phyloP scores from a whole-genome alignment of 1,140 invertebrate species.

The Drosophila guanche region DNA sequence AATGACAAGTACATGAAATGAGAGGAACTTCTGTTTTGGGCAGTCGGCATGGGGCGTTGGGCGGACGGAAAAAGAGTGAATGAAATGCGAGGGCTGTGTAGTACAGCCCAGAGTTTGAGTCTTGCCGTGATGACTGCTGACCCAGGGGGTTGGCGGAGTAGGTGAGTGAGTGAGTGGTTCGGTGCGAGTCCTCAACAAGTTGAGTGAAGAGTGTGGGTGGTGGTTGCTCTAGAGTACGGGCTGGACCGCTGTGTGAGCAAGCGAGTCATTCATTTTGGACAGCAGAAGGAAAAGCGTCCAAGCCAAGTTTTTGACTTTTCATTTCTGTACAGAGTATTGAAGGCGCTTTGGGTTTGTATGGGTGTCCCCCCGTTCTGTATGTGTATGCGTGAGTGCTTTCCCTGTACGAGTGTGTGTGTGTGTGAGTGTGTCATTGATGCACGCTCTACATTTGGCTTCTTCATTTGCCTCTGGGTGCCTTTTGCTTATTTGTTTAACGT shows the following conservation, averaged over 20 bases:
- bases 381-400: slow-evolving; percentile 7
- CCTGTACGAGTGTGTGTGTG: slow-evolving; percentile 1
- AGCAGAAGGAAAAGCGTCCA: slow-evolving; percentile 17
- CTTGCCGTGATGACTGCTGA: slow-evolving; percentile 50
- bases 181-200: slow-evolving; percentile 59
- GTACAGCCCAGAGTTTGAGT: slow-evolving; percentile 38
- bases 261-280: slow-evolving; percentile 61
- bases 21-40: slow-evolving; percentile 62
- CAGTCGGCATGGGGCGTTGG: slow-evolving; percentile 28
- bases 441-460: slow-evolving; percentile 67
- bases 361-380: slow-evolving; percentile 8
- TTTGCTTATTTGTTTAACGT: slow-evolving; percentile 74
- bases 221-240: not conserved
- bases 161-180: slow-evolving; percentile 27
- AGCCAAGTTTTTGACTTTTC: slow-evolving; percentile 55
- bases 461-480: slow-evolving; percentile 58
- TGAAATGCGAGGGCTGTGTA: slow-evolving; percentile 53
- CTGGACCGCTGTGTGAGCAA: slow-evolving; percentile 21
- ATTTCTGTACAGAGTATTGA: slow-evolving; percentile 49
- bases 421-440: slow-evolving; percentile 53
- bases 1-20: slow-evolving; percentile 12
- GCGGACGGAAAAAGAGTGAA: slow-evolving; percentile 32
- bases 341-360: not conserved
- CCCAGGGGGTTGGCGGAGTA: slow-evolving; percentile 35
- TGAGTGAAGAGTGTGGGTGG: slow-evolving; percentile 33